These are phyloP conservation scores for Merodon equestris DNA, from an alignment of 2,888 invertebrate genomes.

Conservation along the genomic window DNA sequence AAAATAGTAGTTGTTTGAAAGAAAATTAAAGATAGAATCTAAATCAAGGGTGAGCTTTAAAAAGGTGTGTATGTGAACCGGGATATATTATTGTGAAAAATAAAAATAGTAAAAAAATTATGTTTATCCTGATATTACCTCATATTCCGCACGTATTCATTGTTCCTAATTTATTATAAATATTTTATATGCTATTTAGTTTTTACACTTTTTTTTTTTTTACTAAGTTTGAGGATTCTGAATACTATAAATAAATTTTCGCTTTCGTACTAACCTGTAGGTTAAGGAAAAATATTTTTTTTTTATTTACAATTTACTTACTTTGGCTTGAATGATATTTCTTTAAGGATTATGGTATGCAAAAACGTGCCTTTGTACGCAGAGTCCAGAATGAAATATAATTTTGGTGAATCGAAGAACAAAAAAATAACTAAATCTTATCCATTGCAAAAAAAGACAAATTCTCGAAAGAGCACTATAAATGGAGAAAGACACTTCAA, in stretches of 20 bases:
- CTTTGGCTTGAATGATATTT: too few species aligned
- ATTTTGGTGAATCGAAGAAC: slow-evolving; percentile 42
- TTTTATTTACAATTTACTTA: not conserved
- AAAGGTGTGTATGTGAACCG: slow-evolving; percentile 14
- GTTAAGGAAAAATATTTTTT: not conserved
- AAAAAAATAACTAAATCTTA: slow-evolving; percentile 19
- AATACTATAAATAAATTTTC: not conserved
- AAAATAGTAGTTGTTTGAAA: slow-evolving; percentile 16
- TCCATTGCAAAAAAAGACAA: slow-evolving; percentile 16
- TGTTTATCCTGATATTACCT: slow-evolving; percentile 57
- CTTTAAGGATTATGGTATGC: slow-evolving; percentile 41
- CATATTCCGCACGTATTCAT: slow-evolving; percentile 65
- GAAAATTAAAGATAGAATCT: too few species aligned
- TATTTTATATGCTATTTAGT: too few species aligned
- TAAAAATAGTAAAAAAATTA: slow-evolving; percentile 13
- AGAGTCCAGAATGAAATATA: slow-evolving; percentile 55
- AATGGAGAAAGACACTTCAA: not conserved
- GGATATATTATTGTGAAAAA: slow-evolving; percentile 12
- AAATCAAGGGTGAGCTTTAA: slow-evolving; percentile 50
- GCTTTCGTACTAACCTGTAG: not conserved
- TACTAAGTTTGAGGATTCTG: too few species aligned
- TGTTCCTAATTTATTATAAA: slow-evolving; percentile 57
- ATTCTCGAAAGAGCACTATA: not conserved
- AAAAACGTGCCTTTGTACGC: slow-evolving; percentile 58
- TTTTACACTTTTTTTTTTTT: not conserved